Evolutionary conservation across 2,113 vertebrate species (phyloP).

Genomic region (Damaliscus lunatus): DNA sequence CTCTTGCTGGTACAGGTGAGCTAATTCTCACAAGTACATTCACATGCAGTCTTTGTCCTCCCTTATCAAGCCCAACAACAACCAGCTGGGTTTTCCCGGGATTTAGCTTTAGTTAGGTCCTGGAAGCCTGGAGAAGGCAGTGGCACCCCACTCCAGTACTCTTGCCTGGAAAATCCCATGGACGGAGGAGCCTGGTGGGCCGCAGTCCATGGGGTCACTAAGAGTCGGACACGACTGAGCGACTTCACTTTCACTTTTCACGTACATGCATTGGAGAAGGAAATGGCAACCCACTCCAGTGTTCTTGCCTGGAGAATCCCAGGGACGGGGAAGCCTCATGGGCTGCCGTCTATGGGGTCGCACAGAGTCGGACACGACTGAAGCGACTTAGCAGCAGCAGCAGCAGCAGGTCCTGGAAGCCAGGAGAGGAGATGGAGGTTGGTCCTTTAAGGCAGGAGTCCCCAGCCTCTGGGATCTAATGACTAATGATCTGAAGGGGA

Average conservation of each 20-base stretch:
- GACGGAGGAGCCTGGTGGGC: too few species aligned
- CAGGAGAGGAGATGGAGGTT: neutral
- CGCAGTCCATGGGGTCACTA: rapidly evolving
- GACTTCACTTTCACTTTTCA: too few species aligned
- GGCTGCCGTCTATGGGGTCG: too few species aligned
- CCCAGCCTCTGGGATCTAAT: neutral
- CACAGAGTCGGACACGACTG: too few species aligned
- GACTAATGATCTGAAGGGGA: neutral
- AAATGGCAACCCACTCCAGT: too few species aligned
- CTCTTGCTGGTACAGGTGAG: neutral
- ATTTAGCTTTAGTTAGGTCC: neutral
- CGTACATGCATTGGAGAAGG: too few species aligned
- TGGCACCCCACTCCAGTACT: too few species aligned
- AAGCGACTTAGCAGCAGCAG: too few species aligned
- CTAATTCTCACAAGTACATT: neutral
- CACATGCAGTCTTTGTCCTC: neutral
- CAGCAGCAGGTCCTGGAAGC: neutral
- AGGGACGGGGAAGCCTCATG: too few species aligned
- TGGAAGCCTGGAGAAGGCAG: neutral
- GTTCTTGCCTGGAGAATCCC: too few species aligned
- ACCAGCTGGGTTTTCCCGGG: neutral
- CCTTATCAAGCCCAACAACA: neutral
- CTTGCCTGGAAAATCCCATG: too few species aligned
- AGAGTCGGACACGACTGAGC: too few species aligned
- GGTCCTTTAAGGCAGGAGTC: neutral